Evolutionary conservation across 1,140 invertebrate genomes (phyloP), one percentile per base, ranked within the genome.

Genomic region (Orchesella cincta): DNA sequence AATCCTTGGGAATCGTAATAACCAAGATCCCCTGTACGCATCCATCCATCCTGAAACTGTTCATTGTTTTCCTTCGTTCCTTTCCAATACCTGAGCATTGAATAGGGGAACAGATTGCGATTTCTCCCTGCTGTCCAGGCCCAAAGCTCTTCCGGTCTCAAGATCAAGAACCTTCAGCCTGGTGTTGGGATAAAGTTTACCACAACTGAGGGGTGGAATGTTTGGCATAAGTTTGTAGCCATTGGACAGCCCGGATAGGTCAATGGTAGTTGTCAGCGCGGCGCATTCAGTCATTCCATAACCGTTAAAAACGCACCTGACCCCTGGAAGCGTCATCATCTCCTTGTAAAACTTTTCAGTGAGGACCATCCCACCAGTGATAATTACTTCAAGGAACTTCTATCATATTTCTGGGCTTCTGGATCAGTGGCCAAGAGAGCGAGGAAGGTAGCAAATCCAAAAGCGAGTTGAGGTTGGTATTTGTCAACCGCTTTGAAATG

Each of bases 1-100:
- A 77, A 78, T 36, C 82, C 83, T n/a, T 81, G 67, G 20, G 81
- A 73, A 78, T 83, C 83, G 74, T 79, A 84, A 72, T 81, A 82
- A 1, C 80, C 83, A 14, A 84, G 46, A 78, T 84, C 83, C 23
- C 83, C 83, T 34, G 82, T 82, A 31, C 35, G 35, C 54, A 83
- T 51, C 81, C 81, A 82, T 31, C 81, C 81, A 52, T 79, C 26
- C 31, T 81, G 39, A 31, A 72, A 62, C 14, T 80, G 74, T 2
- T 31, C 28, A 16, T 36, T 31, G 29, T 28, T 70, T 46, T 75
- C 77, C 29, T 28, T 8, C 1, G 73, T 29, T 34, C 75, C n/a
- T n/a, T 78, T 77, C 79, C 79, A 81, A 29, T 81, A 81, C 77
- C 75, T 2, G 54, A 71, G 23, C 73, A 78, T 72, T 77, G 29